Evolutionary conservation across 2,113 vertebrate genomes (phyloP), one percentile per base, ranked within the genome.

Genomic region (Platysteira castanea): DNA sequence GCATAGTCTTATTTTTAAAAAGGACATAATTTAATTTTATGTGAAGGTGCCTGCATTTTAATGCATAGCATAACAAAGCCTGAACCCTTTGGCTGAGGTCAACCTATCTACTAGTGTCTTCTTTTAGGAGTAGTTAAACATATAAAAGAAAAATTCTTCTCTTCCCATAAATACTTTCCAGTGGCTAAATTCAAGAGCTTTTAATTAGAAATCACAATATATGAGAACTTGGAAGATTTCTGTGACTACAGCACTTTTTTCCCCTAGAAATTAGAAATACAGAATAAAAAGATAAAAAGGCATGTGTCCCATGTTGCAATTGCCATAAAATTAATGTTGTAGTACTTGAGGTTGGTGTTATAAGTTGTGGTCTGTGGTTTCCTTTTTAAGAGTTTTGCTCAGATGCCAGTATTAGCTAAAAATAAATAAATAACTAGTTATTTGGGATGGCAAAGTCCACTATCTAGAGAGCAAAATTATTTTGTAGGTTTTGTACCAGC

Each of bases 21-120:
- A 69, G 49, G 44, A 37, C 28, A 33, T 81, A 67, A 95, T 87
- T 94, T 88, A 91, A 93, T 95, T 95, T 89, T 70, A 75, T 79
- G 59, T 87, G 78, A 59, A 2, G 7, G 44, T 87, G 83, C 27
- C 59, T 93, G 81, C 46, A 64, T 91, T 94, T 93, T 82, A 96
- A 92, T 87, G 70, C 47, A 33, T 77, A 74, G 50, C 35, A 44
- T 84, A 60, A 81, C 87, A 88, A 93, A 87, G 35, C 49, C 49
- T 74, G 75, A 89, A 86, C 64, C 21, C 49, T 74, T 75, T 64
- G 70, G 31, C 61, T 84, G 46, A 84, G 84, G 65, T 71, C 81
- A 91, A 57, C n/a, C n/a, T 65, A 60, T 65, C 49, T 95, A 16
- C 28, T 71, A 37, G 8, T 49, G 20, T 82, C 41, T 49, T 65